A percentile compares a stretch with the other conserved stretches of the same genome.
Conservation (phyloP, 1,140 invertebrate genomes). For the Macrosteles quadrilineatus region DNA sequence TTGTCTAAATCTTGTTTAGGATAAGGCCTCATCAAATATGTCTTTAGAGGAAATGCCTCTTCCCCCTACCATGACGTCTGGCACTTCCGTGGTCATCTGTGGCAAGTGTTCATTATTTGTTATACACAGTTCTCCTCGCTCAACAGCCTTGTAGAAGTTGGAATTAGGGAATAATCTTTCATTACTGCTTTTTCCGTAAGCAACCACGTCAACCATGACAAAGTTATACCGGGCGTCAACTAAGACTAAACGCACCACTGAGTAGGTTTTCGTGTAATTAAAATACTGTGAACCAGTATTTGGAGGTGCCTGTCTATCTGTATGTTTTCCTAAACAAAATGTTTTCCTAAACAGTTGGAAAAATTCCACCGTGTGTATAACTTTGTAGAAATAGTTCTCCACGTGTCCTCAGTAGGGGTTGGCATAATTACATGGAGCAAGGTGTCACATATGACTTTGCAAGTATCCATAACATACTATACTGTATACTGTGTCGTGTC, state of each 20-base stretch:
- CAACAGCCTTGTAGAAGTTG: neutral
- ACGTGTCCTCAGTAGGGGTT: slow-evolving; percentile 31
- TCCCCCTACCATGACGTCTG: slow-evolving; percentile 47
- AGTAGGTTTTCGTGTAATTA: slow-evolving; percentile 52
- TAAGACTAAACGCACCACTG: slow-evolving; percentile 50
- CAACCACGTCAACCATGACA: neutral
- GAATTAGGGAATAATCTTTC: neutral
- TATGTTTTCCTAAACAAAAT: slow-evolving; percentile 49
- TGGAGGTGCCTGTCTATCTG: slow-evolving; percentile 49
- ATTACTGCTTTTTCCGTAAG: neutral
- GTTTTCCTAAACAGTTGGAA: slow-evolving; percentile 47
- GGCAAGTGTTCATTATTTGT: neutral
- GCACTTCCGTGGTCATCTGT: neutral
- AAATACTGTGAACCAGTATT: slow-evolving; percentile 48
- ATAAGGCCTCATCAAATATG: slow-evolving; percentile 48
- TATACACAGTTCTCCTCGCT: slow-evolving; percentile 25
- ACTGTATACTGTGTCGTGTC: slow-evolving; percentile 31
- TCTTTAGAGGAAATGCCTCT: slow-evolving; percentile 48
- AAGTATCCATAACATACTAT: slow-evolving; percentile 37
- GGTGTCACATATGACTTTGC: slow-evolving; percentile 34
- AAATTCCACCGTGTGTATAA: slow-evolving; percentile 42
- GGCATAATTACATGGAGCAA: slow-evolving; percentile 29
- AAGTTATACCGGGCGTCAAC: neutral
- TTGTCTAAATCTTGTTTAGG: slow-evolving; percentile 34
- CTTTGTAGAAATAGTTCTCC: neutral